A percentile compares a stretch with the other conserved stretches of the same genome.
phyloP scores from a whole-genome alignment of 2,888 invertebrate genomes.

The Athripsodes cinereus region DNA sequence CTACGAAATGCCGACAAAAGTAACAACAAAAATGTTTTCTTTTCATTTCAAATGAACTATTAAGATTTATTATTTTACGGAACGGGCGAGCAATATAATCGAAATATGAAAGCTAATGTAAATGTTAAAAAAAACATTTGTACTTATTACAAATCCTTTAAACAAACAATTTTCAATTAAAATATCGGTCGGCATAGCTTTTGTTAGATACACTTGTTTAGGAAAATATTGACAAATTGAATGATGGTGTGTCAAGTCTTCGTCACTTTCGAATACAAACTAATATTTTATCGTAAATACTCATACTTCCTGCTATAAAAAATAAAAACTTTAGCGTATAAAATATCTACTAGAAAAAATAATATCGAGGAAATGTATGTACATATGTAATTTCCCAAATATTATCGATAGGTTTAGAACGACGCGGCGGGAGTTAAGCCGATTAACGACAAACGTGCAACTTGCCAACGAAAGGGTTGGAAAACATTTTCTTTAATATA shows the following conservation, averaged over 20 bases:
- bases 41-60: no score
- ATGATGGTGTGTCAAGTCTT: slow-evolving; percentile 17
- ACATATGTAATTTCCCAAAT: slow-evolving; percentile 27
- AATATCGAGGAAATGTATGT: slow-evolving; percentile 19
- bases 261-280: slow-evolving; percentile 12
- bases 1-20: no score
- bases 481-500: no score
- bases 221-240: slow-evolving; percentile 16
- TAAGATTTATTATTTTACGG: no score
- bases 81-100: no score
- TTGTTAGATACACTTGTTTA: slow-evolving; percentile 1
- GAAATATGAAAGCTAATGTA: no score
- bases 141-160: no score
- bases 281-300: neutral
- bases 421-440: slow-evolving; percentile 23
- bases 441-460: slow-evolving; percentile 23
- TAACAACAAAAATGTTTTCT: no score
- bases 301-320: no score
- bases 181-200: neutral
- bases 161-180: neutral
- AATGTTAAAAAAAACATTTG: no score
- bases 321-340: no score
- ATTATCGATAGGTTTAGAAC: slow-evolving; percentile 26
- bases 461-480: slow-evolving; percentile 16
- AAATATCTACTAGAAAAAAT: slow-evolving; percentile 14